A percentile compares a stretch with the other conserved stretches of the same genome.
Conservation (phyloP, 1,140 invertebrate species). For the Dryas iulia region DNA sequence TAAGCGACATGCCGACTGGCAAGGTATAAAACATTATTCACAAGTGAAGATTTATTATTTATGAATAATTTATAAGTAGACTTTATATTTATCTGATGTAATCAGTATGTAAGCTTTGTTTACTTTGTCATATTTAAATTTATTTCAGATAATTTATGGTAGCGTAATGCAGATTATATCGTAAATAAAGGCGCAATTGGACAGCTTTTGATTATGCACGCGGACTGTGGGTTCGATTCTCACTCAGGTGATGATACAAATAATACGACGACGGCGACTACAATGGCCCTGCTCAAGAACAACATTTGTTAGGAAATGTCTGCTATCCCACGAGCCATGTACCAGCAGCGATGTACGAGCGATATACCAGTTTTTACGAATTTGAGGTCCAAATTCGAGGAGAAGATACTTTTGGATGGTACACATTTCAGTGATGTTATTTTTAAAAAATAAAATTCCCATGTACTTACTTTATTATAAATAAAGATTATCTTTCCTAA, state of each 20-base stretch:
- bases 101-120: background rate
- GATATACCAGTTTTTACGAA: no score
- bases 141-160: background rate
- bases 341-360: no score
- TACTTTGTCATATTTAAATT: background rate
- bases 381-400: background rate
- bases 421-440: background rate
- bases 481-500: no score
- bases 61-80: slow-evolving; percentile 14
- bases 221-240: no score
- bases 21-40: slow-evolving; percentile 4
- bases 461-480: no score
- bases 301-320: background rate
- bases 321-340: background rate
- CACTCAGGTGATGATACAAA: no score
- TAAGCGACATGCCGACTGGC: background rate
- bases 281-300: background rate
- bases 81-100: background rate
- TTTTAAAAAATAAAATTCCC: no score
- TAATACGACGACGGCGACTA: no score
- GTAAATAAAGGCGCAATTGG: no score
- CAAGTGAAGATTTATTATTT: slow-evolving; percentile 11
- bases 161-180: no score
- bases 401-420: no score
- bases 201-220: no score